phyloP scores from a whole-genome alignment of 2,113 vertebrate species.

The Paraplagusia blochii region DNA sequence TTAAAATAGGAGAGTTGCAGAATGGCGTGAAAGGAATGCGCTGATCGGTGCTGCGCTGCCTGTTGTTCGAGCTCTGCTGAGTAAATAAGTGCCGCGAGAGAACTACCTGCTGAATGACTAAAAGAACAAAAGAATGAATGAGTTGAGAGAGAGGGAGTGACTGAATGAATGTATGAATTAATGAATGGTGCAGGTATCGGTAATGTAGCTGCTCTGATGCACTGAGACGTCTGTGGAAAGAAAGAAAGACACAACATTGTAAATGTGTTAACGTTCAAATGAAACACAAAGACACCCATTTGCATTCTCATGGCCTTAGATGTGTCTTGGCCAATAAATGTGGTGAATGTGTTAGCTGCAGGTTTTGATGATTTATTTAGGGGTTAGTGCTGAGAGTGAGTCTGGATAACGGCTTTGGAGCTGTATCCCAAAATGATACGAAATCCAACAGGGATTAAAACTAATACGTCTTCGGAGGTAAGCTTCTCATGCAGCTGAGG shows the following conservation, averaged over 20 bases:
- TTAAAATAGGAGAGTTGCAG: conserved; percentile 39
- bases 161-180: conserved; percentile 57
- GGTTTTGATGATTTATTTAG: conserved; percentile 40
- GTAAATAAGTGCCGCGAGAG: conserved; percentile 56
- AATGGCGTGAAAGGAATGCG: conserved; percentile 64
- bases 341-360: conserved; percentile 30
- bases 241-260: too few species aligned
- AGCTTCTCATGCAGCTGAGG: background rate
- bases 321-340: conserved; percentile 36
- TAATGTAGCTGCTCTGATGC: background rate
- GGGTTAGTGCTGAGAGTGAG: conserved; percentile 25
- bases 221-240: conserved; percentile 6
- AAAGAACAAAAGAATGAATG: conserved; percentile 49
- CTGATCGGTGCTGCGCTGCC: conserved; percentile 47
- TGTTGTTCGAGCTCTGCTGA: conserved; percentile 42
- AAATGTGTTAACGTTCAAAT: conserved; percentile 10
- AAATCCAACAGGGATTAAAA: conserved; percentile 35
- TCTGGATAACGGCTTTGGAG: conserved; percentile 26
- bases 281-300: conserved; percentile 32
- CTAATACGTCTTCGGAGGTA: conserved; percentile 10
- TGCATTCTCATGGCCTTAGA: conserved; percentile 18
- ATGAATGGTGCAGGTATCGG: conserved; percentile 37
- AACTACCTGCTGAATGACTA: conserved; percentile 13
- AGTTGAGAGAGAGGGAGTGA: too few species aligned
- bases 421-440: conserved; percentile 26